These are phyloP conservation scores for Mylabris phalerata DNA, from an alignment of 1,140 invertebrate genomes.

Conservation along the genomic window DNA sequence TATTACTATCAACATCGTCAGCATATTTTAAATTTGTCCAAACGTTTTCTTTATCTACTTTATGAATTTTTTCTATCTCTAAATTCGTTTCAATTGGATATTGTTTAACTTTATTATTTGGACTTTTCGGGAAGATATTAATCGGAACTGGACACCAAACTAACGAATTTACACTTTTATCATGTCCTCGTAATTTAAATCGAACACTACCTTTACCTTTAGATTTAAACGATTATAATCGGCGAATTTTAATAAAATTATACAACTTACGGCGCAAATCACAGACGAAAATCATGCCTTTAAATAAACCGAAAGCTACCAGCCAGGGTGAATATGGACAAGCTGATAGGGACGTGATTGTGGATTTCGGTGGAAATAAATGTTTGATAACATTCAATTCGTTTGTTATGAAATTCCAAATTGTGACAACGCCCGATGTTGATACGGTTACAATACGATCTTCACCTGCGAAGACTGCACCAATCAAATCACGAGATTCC, in stretches of 20 bases:
- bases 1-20: constrained; percentile 15
- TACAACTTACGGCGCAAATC: constrained; percentile 47
- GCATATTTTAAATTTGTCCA: constrained; percentile 22
- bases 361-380: constrained; percentile 47
- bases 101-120: constrained; percentile 12
- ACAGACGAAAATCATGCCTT: constrained; percentile 55
- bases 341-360: constrained; percentile 50
- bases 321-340: constrained; percentile 55
- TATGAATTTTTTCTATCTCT: not conserved
- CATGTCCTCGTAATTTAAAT: constrained; percentile 62
- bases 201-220: constrained; percentile 50
- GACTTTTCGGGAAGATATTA: constrained; percentile 43
- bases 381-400: constrained; percentile 40
- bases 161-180: constrained; percentile 61
- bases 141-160: constrained; percentile 63
- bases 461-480: constrained; percentile 46
- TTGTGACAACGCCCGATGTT: constrained; percentile 50
- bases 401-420: constrained; percentile 58
- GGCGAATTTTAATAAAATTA: constrained; percentile 6
- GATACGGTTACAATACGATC: constrained; percentile 51
- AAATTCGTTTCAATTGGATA: not conserved
- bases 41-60: constrained; percentile 18
- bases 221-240: not conserved
- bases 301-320: constrained; percentile 60
- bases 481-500: constrained; percentile 42